Base-by-base conservation (phyloP, 2,797 vertebrate genomes). In the Labroides dimidiatus region DNA sequence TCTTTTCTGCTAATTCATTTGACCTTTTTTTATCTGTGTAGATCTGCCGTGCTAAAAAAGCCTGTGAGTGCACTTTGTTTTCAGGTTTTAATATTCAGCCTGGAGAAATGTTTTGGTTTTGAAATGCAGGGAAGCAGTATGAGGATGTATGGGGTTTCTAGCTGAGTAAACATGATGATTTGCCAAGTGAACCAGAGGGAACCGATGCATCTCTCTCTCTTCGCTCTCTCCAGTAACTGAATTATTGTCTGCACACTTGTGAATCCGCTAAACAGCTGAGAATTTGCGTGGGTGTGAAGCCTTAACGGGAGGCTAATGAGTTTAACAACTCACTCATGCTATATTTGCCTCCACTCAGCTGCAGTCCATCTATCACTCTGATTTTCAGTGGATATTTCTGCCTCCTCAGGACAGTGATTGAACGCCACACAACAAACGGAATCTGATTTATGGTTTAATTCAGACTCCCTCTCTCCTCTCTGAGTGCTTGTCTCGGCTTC, bases 321-420 rank as follows among this genome's bases (percentile, higher is more conserved):
- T 85, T 84, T 82, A 82, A 88, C 76, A 78, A 64, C 72, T 81
- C 75, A 61, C 70, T 84, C 59, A 75, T 78, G 64, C 69, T 72
- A 51, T 71, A 54, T 73, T 63, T 42, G 53, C 55, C 45, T 68
- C 59, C 36, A 17, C 57, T 78, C 74, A 57, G 48, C 75, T 39
- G 14, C 16, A 52, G 69, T 80, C 65, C 74, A 86, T 86, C 72
- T 37, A 83, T 77, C 83, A 84, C 76, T 61, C 67, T 69, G 82
- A 68, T 80, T 69, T 78, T 77, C 58, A 58, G 53, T 44, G 51
- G 27, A 56, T 72, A 58, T 69, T 71, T 69, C 43, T 63, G 66
- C 78, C 66, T 82, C 60, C 57, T 80, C 59, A 50, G 50, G 71
- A 70, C 33, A 48, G 75, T 45, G 59, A 71, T 36, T 59, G 60